Evolutionary conservation across 1,140 invertebrate genomes (phyloP), one percentile per base, ranked within the genome.

Genomic region (Micrasema longulum): DNA sequence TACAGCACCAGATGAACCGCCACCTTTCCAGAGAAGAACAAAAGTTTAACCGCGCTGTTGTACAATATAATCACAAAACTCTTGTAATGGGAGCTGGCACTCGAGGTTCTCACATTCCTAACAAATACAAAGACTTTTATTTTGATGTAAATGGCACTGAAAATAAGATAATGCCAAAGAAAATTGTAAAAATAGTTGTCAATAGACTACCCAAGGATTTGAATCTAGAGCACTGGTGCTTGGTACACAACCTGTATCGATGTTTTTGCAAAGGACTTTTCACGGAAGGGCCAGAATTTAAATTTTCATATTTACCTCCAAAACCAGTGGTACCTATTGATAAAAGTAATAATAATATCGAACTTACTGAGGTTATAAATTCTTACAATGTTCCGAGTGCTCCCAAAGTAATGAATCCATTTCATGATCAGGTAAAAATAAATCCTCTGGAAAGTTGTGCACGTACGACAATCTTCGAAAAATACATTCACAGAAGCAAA

Each of bases 1-100:
- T 83, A 16, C 78, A 83, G 73, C 76, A 81, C 62, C 77, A 82
- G 68, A 79, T 79, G 1, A 84, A 82, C 64, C 77, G 77, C 47
- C 73, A 83, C 75, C 74, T 85, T n/a, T 80, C 83, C 0, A 75
- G 74, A 70, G 80, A 78, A 22, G 83, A 85, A 72, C 76, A 78
- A 53, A 81, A 84, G 74, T 85, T 85, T 76, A 80, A 79, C 1
- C 81, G 82, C 69, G 84, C 83, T 23, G 78, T 84, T 1, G 84
- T 85, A 50, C 77, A 78, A 38, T 77, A 80, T 9, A 80, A 81
- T 23, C 75, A 84, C 73, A 77, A 81, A 72, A 81, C 79, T 6
- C 81, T 84, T 53, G 76, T 84, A 23, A 76, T 85, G 31, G 81
- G 81, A 12, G 76, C 76, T 35, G 77, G 77, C 55, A 78, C 78